Evolutionary conservation across 1,140 invertebrate species (phyloP).

Genomic region (Diprion similis): DNA sequence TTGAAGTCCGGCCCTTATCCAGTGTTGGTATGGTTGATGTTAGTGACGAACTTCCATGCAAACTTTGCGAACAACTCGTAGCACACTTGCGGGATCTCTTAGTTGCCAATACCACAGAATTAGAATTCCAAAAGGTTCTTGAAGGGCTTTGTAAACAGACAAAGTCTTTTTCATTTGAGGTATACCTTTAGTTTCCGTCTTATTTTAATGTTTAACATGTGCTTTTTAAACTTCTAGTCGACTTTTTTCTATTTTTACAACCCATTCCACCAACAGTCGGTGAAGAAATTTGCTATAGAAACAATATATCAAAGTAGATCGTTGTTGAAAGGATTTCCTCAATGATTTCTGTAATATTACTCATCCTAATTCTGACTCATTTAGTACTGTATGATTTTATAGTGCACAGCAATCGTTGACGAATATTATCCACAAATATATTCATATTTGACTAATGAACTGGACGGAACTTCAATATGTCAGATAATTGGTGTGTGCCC

Average conservation of each 20-base stretch:
- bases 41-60: constrained; percentile 78
- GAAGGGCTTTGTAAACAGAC: constrained; percentile 83
- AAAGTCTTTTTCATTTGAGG: constrained; percentile 66
- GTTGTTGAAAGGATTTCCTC: no score
- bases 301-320: no score
- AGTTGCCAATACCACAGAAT: constrained; percentile 84
- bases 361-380: constrained; percentile 8
- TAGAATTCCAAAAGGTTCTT: constrained; percentile 80
- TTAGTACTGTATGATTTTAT: constrained; percentile 32
- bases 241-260: no score
- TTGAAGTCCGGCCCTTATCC: constrained; percentile 66
- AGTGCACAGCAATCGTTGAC: constrained; percentile 71
- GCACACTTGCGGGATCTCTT: constrained; percentile 79
- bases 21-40: constrained; percentile 64
- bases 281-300: no score
- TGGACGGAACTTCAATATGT: constrained; percentile 76
- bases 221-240: no score
- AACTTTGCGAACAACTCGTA: constrained; percentile 84
- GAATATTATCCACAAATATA: constrained; percentile 81
- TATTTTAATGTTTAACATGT: constrained; percentile 16
- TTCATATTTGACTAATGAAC: constrained; percentile 70
- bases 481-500: constrained; percentile 75
- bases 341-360: not conserved
- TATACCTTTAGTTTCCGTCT: constrained; percentile 27
- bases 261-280: not conserved